phyloP scores from a whole-genome alignment of 35 echinoderm and acorn worm species.

The Heliocidaris erythrogramma region DNA sequence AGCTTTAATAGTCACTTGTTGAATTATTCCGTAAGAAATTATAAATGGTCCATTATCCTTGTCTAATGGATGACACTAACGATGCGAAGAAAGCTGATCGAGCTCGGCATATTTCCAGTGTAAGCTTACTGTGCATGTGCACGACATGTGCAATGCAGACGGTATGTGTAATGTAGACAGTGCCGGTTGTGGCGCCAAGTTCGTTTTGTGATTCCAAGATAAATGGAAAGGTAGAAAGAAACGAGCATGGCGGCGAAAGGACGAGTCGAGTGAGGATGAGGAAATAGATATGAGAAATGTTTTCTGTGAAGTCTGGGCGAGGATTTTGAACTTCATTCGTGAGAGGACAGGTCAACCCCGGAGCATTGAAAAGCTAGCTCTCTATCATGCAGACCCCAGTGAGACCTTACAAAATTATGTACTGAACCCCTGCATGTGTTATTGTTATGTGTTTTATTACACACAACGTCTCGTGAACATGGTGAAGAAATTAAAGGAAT shows the following conservation, averaged over 20 bases:
- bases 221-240: background rate
- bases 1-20: background rate
- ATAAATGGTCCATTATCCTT: background rate
- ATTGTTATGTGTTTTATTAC: too few relatives aligned
- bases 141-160: background rate
- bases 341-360: background rate
- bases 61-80: background rate
- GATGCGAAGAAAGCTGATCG: background rate
- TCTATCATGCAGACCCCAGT: too few relatives aligned
- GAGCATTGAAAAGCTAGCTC: too few relatives aligned
- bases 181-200: background rate
- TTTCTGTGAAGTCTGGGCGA: background rate
- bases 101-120: background rate
- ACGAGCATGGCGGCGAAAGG: background rate
- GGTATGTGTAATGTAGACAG: background rate
- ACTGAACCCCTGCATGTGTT: too few relatives aligned
- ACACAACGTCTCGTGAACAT: too few relatives aligned
- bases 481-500: too few relatives aligned
- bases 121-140: background rate
- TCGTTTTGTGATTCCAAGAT: background rate
- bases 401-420: too few relatives aligned
- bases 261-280: background rate
- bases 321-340: background rate
- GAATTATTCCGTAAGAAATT: background rate
- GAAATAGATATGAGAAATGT: background rate